These are phyloP conservation scores for Pseudoips prasinana DNA, from an alignment of 2,888 invertebrate species.

Conservation along the genomic window DNA sequence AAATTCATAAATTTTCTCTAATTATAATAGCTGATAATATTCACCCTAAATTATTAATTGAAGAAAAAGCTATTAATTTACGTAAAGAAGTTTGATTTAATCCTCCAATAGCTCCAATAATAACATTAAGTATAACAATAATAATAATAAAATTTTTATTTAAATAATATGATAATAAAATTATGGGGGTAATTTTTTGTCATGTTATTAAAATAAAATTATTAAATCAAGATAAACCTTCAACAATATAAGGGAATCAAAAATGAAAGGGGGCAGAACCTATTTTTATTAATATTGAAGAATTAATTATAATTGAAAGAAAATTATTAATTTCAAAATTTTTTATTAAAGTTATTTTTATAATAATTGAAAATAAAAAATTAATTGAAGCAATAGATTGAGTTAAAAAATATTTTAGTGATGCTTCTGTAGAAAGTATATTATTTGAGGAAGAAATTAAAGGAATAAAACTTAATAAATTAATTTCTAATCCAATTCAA, in stretches of 20 bases:
- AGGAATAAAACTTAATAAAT: conserved; percentile 83
- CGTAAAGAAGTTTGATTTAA: conserved; percentile 80
- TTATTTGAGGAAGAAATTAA: conserved; percentile 76
- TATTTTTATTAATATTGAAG: conserved; percentile 77
- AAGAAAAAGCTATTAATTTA: conserved; percentile 83
- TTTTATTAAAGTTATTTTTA: conserved; percentile 58
- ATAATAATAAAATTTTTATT: conserved; percentile 63
- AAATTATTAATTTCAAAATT: conserved; percentile 52
- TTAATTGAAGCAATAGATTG: conserved; percentile 82
- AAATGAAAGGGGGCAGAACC: conserved; percentile 82
- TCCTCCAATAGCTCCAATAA: conserved; percentile 76
- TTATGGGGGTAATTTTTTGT: conserved; percentile 85
- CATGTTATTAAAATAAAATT: conserved; percentile 81
- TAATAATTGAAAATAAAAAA: conserved; percentile 73
- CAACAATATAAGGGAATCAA: conserved; percentile 83
- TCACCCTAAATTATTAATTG: conserved; percentile 85
- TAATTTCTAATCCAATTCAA: conserved; percentile 85
- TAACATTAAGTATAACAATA: conserved; percentile 65
- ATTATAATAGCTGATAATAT: conserved; percentile 69
- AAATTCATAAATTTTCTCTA: conserved; percentile 69
- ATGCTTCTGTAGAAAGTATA: conserved; percentile 75
- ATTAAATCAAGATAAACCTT: conserved; percentile 82
- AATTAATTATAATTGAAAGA: conserved; percentile 56
- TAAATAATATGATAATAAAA: conserved; percentile 73
- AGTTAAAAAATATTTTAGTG: conserved; percentile 82